phyloP scores from a whole-genome alignment of 2,888 invertebrate genomes.

The Hipparchia sbordonii region DNA sequence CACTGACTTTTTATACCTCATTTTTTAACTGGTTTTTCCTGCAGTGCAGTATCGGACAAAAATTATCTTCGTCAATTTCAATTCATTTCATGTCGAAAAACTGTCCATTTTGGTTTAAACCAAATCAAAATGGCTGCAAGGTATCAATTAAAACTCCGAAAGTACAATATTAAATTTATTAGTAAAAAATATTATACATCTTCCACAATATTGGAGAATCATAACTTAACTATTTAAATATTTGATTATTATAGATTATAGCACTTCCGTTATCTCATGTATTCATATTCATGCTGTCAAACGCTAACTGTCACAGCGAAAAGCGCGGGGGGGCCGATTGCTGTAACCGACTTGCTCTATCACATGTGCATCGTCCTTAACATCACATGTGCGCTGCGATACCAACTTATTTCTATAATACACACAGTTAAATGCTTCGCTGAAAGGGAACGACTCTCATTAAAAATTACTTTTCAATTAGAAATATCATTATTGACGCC shows the following conservation, averaged over 20 bases:
- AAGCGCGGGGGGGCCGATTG: constrained; percentile 54
- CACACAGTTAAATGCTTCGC: constrained; percentile 73
- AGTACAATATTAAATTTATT: constrained; percentile 82
- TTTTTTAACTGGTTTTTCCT: neutral
- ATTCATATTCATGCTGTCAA: constrained; percentile 55
- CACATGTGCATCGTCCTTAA: constrained; percentile 35
- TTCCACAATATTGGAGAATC: constrained; percentile 83
- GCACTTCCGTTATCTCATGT: constrained; percentile 65
- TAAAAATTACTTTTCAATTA: constrained; percentile 30
- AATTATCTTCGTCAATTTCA: too few relatives aligned
- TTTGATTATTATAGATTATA: constrained; percentile 81
- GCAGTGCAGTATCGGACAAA: too few relatives aligned
- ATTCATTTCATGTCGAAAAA: too few relatives aligned
- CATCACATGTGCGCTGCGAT: constrained; percentile 51
- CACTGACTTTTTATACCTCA: neutral
- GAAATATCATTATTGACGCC: constrained; percentile 28
- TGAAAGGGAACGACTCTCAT: constrained; percentile 46
- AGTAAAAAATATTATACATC: constrained; percentile 84
- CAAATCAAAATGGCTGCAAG: neutral
- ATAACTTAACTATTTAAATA: constrained; percentile 81
- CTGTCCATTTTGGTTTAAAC: too few relatives aligned
- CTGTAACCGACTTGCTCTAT: constrained; percentile 4
- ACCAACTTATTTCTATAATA: constrained; percentile 58
- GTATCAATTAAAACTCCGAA: constrained; percentile 58
- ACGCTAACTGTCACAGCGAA: constrained; percentile 72